Evolutionary conservation across 2,797 vertebrate genomes (phyloP), one percentile per base, ranked within the genome.

Genomic region (Coracias cyanogaster): DNA sequence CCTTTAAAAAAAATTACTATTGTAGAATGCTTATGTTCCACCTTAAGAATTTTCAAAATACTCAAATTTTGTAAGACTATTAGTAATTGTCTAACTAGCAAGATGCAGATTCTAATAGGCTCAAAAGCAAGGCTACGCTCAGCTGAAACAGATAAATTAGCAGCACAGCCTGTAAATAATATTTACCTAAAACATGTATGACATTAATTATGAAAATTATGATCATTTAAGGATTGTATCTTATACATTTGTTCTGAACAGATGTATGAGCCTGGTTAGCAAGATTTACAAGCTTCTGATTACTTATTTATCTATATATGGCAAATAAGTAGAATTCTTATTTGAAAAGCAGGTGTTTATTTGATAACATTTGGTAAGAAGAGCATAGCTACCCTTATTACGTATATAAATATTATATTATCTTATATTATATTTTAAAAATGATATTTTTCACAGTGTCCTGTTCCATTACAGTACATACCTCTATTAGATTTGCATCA

Each of bases 141-240:
- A 74, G 12, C 13, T 78, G 49, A 64, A 90, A 71, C 16, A 55
- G 33, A 18, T 29, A 37, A 69, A 81, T 61, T 17, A 77, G 28
- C 14, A 80, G 6, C 25, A 46, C 6, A 35, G 8, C 28, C 10
- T 67, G 14, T 35, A 65, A 61, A 31, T n/a, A 24, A 28, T 49
- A 11, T 37, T 65, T 54, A 15, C 31, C 28, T 57, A 58, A 77
- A 90, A n/a, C 0, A 5, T 29, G 2, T 43, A n/a, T 35, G 33
- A 29, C 5, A 39, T 26, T 48, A 82, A 45, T 48, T 43, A 45
- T 22, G 25, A 66, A 84, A 77, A 80, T 28, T 19, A 35, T 5
- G 1, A 29, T 41, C 2, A 29, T 66, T 71, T 80, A 29, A 48
- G 1, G 15, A n/a, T 31, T 2, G 0, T 60, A 52, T 60, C 10